phyloP scores from a whole-genome alignment of 2,797 vertebrate species.

The Eospalax fontanierii region DNA sequence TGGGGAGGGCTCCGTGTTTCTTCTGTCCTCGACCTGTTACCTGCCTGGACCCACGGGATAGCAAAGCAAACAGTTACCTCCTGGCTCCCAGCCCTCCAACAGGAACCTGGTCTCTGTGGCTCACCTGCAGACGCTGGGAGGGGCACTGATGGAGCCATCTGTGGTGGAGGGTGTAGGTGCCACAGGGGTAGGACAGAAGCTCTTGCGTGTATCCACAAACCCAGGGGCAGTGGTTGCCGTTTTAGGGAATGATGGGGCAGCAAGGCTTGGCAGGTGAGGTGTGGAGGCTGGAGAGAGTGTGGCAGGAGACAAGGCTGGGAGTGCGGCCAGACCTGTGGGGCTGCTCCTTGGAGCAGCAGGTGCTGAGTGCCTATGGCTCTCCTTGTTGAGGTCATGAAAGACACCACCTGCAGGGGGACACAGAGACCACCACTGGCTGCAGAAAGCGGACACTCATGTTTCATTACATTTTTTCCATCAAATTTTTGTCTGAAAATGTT shows the following conservation, averaged over 20 bases:
- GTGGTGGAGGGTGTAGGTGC: conserved; percentile 92
- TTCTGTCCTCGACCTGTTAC: not conserved
- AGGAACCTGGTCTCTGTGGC: not conserved
- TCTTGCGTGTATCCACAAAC: conserved; percentile 94
- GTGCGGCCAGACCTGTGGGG: conserved; percentile 93
- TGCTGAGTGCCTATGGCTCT: conserved; percentile 94
- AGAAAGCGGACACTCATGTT: not conserved
- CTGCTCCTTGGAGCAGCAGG: conserved; percentile 93
- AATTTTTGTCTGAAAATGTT: not conserved
- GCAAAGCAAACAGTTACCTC: not conserved
- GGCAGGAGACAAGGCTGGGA: conserved; percentile 93
- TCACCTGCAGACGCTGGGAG: conserved; percentile 98
- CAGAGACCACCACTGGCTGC: not conserved
- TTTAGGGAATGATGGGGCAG: conserved; percentile 95
- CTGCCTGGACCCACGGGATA: not conserved
- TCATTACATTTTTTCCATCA: not conserved
- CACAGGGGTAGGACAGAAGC: conserved; percentile 93
- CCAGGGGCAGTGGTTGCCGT: conserved; percentile 93
- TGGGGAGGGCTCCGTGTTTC: not conserved
- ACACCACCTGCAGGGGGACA: conserved; percentile 93
- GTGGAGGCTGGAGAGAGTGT: conserved; percentile 92
- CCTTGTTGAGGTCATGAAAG: conserved; percentile 96
- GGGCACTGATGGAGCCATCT: conserved; percentile 94
- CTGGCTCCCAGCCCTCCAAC: not conserved
- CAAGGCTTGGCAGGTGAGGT: conserved; percentile 93